Conservation (phyloP, 2,113 vertebrate genomes). For the Coptodon rendalli region DNA sequence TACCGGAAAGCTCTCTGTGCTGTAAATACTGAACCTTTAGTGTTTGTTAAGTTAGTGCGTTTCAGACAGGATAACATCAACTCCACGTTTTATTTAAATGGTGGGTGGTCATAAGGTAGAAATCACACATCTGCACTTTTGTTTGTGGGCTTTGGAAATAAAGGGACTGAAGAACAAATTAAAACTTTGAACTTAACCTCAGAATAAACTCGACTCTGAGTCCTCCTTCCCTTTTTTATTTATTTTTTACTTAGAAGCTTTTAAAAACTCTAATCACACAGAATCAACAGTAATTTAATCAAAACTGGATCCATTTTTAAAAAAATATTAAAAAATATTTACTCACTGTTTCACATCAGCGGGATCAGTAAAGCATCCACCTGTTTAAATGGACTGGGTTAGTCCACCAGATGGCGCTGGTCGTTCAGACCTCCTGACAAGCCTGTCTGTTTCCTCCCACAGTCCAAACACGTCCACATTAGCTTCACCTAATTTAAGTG, state of each 20-base stretch:
- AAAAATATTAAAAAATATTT: background rate
- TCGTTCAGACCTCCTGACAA: background rate
- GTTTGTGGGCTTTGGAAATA: slow-evolving; percentile 8
- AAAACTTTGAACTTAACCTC: background rate
- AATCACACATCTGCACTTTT: slow-evolving; percentile 33
- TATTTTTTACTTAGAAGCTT: background rate
- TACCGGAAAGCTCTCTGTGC: background rate
- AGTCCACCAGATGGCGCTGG: background rate
- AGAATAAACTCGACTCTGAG: background rate
- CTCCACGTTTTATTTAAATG: background rate
- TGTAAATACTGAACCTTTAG: background rate
- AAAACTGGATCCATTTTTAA: background rate
- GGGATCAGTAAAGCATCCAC: background rate
- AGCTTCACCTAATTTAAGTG: background rate
- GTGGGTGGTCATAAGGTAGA: background rate
- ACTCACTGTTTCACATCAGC: background rate
- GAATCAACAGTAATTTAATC: background rate
- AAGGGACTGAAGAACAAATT: slow-evolving; percentile 1
- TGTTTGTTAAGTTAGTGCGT: background rate
- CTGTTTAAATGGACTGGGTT: background rate
- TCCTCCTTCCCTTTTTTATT: background rate
- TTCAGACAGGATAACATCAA: background rate
- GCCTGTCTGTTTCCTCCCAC: background rate
- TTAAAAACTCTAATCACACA: background rate
- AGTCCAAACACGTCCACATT: background rate